phyloP scores from a whole-genome alignment of 2,888 invertebrate genomes.

The Pandemis heparana region DNA sequence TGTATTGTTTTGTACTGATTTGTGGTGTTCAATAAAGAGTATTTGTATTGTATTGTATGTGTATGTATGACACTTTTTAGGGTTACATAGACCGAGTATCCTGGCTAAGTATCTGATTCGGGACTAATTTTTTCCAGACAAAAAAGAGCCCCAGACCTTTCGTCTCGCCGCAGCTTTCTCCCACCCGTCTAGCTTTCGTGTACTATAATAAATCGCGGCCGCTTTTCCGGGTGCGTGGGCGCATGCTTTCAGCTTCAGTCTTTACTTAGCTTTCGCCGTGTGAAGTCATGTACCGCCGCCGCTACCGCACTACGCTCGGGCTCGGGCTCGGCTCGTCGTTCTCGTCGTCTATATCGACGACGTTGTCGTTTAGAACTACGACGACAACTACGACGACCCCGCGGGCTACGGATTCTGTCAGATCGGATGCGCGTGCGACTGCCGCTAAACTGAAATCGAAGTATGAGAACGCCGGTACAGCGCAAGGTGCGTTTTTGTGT shows the following conservation, averaged over 20 bases:
- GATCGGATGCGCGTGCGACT: slow-evolving; percentile 79
- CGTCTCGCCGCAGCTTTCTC: slow-evolving; percentile 14
- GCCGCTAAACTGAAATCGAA: slow-evolving; percentile 82
- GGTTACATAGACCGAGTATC: too few relatives aligned
- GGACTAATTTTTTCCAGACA: background rate
- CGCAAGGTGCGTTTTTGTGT: slow-evolving; percentile 73
- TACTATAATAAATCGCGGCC: slow-evolving; percentile 76
- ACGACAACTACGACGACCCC: slow-evolving; percentile 60
- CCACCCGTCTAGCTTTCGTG: slow-evolving; percentile 52
- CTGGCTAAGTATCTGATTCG: too few relatives aligned
- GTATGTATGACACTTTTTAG: too few relatives aligned
- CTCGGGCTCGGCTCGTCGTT: slow-evolving; percentile 78
- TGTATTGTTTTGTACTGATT: too few relatives aligned
- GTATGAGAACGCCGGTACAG: slow-evolving; percentile 80
- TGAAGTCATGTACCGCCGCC: slow-evolving; percentile 73
- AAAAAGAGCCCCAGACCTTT: slow-evolving; percentile 8
- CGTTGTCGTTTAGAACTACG: slow-evolving; percentile 74
- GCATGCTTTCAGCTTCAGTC: slow-evolving; percentile 61
- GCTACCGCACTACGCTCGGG: slow-evolving; percentile 80
- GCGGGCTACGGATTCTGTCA: slow-evolving; percentile 65
- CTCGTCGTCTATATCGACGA: slow-evolving; percentile 73
- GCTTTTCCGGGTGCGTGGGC: slow-evolving; percentile 79
- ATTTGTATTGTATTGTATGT: too few relatives aligned
- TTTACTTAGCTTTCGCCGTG: slow-evolving; percentile 62
- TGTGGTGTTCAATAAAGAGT: too few relatives aligned